These are phyloP conservation scores for Hephaestus fuliginosus DNA, from an alignment of 2,797 vertebrate genomes.

Conservation along the genomic window DNA sequence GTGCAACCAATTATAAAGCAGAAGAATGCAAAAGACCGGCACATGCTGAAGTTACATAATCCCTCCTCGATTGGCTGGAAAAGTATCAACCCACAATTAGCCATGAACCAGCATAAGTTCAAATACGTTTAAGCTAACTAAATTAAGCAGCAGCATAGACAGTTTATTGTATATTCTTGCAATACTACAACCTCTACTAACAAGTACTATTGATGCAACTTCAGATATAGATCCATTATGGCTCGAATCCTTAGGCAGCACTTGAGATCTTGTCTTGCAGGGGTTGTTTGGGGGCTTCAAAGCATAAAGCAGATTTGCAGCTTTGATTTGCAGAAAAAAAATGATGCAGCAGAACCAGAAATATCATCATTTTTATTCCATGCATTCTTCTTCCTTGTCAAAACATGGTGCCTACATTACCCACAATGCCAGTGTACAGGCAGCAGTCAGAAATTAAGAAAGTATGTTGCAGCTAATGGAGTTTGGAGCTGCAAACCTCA, in stretches of 20 bases:
- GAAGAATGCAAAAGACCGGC: slow-evolving; percentile 69
- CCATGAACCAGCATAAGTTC: not conserved
- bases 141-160: not conserved
- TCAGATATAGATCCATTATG: not conserved
- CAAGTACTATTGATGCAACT: not conserved
- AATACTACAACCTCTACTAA: not conserved
- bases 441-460: not conserved
- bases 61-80: not conserved
- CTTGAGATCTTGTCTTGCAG: too few species aligned
- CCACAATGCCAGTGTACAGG: not conserved
- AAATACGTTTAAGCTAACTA: not conserved
- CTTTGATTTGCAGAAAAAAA: not conserved
- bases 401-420: not conserved
- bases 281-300: too few species aligned
- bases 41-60: slow-evolving; percentile 59
- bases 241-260: not conserved
- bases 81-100: slow-evolving; percentile 5
- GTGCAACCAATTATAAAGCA: slow-evolving; percentile 84
- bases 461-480: not conserved
- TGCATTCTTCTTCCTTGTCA: not conserved
- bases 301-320: too few species aligned
- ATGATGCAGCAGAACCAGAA: not conserved
- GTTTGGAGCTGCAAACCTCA: not conserved
- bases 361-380: not conserved
- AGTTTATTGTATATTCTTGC: not conserved